Percentiles rank a stretch among this genome's conserved stretches.
phyloP scores from a whole-genome alignment of 2,797 vertebrate species.

The Sebastes trivittatus region DNA sequence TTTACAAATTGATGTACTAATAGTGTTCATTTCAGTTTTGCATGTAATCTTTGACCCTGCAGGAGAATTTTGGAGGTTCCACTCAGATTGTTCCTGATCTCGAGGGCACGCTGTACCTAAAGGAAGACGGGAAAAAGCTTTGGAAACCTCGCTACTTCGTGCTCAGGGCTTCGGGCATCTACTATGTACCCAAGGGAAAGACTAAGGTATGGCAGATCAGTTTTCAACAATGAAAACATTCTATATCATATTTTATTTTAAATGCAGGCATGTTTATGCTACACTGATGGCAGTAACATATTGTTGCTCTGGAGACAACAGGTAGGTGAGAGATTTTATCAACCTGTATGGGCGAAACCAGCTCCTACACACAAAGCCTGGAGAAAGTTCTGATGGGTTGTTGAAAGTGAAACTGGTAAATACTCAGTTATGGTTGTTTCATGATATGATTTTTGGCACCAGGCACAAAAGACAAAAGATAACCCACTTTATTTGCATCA shows the following conservation, averaged over 20 bases:
- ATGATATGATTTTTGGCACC: background rate
- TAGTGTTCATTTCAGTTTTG: background rate
- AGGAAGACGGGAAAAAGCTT: slow-evolving; percentile 92
- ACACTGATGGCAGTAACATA: background rate
- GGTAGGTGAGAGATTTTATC: background rate
- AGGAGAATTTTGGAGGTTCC: slow-evolving; percentile 90
- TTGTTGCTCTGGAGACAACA: background rate
- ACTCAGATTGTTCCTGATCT: slow-evolving; percentile 89
- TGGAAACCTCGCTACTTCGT: slow-evolving; percentile 93
- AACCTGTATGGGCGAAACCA: background rate
- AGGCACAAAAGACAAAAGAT: background rate
- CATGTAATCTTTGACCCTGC: background rate
- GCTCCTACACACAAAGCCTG: background rate
- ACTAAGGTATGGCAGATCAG: slow-evolving; percentile 85
- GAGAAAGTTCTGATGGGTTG: background rate
- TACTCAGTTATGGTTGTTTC: background rate
- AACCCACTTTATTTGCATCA: background rate
- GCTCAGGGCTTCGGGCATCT: slow-evolving; percentile 93
- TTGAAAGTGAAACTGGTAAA: background rate
- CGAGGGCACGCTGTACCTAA: slow-evolving; percentile 89
- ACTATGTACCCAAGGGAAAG: slow-evolving; percentile 94
- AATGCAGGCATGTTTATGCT: background rate
- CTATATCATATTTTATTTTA: background rate
- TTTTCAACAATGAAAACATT: background rate
- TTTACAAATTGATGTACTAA: background rate